phyloP scores from a whole-genome alignment of 1,140 invertebrate genomes.

The Akabosia matsudoensis region DNA sequence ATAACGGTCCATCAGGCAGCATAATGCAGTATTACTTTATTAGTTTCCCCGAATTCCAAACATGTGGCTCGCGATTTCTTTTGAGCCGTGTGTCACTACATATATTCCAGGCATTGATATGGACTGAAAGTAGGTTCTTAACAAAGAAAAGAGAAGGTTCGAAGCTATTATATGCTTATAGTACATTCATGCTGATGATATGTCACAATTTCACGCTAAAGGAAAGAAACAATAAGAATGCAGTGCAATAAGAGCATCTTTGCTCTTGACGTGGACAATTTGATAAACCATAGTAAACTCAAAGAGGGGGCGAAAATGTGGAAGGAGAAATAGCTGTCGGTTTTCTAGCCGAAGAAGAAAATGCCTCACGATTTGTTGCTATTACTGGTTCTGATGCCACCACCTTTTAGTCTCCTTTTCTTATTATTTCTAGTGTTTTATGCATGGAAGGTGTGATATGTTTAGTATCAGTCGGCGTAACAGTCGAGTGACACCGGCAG shows the following conservation, averaged over 20 bases:
- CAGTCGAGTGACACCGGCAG: constrained; percentile 17
- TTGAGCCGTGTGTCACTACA: not conserved
- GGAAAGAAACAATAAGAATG: not conserved
- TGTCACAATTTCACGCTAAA: not conserved
- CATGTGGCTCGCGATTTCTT: constrained; percentile 12
- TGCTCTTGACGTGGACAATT: constrained; percentile 10
- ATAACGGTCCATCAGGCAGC: not conserved
- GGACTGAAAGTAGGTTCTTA: no score
- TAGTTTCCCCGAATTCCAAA: not conserved
- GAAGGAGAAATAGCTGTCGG: not conserved
- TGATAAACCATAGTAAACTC: not conserved
- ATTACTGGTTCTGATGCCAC: constrained; percentile 11
- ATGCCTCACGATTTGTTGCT: constrained; percentile 21
- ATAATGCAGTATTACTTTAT: constrained; percentile 1
- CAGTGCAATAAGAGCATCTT: not conserved
- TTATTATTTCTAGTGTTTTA: constrained; percentile 16
- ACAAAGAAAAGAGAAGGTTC: not conserved
- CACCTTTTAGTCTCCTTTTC: not conserved
- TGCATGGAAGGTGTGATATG: constrained; percentile 20
- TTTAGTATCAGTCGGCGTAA: constrained; percentile 3
- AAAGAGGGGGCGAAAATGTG: not conserved
- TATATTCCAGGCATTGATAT: not conserved
- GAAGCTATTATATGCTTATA: no score
- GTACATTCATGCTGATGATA: no score
- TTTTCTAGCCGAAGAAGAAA: not conserved